A percentile compares a stretch with the other conserved stretches of the same genome.
phyloP scores from a whole-genome alignment of 2,888 invertebrate genomes.

The Drosophila borealis region DNA sequence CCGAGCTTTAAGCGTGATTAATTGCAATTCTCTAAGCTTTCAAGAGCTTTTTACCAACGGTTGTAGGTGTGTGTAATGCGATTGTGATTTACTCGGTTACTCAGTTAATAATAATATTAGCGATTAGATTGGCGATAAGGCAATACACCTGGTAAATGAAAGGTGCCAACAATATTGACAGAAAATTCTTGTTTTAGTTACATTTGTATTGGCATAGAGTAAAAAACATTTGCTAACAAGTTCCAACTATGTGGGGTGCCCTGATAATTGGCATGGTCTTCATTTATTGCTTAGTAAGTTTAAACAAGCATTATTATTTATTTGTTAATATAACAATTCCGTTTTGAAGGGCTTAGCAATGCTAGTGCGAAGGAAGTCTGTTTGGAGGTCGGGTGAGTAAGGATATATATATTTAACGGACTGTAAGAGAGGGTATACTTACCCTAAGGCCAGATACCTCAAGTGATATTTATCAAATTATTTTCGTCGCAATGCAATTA shows the following conservation, averaged over 20 bases:
- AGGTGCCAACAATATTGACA: background rate
- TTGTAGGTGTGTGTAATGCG: slow-evolving; percentile 1
- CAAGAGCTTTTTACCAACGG: background rate
- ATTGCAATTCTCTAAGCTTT: slow-evolving; percentile 3
- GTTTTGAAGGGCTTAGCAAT: background rate
- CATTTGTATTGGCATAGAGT: background rate
- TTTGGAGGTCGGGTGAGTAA: background rate
- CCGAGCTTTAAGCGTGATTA: slow-evolving; percentile 4
- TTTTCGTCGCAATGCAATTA: no score
- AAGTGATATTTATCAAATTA: no score
- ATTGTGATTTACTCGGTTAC: no score
- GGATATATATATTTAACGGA: no score
- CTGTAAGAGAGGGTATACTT: no score
- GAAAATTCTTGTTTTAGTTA: background rate
- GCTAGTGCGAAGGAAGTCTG: background rate
- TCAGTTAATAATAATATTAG: no score
- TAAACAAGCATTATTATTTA: no score
- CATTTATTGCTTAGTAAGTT: slow-evolving; percentile 30
- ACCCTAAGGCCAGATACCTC: no score
- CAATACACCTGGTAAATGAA: background rate
- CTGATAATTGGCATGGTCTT: background rate
- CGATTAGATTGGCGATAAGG: slow-evolving; percentile 18
- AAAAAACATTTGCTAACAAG: background rate
- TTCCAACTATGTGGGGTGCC: background rate
- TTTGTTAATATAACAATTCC: background rate